Base-by-base conservation (phyloP, 2,888 invertebrate species). In the Imbricaverruca yamaguchii region DNA sequence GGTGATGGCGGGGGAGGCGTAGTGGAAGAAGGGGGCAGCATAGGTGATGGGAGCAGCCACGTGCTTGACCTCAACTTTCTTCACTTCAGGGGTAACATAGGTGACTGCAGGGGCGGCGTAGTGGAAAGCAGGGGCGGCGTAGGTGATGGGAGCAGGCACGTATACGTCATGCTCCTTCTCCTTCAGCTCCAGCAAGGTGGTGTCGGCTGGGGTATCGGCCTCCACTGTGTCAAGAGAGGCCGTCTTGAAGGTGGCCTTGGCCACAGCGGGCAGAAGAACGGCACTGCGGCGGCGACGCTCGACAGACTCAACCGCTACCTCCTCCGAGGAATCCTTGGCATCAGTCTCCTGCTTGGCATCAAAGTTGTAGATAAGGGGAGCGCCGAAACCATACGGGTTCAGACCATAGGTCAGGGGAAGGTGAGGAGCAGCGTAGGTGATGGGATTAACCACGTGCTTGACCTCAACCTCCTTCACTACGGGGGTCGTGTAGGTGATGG, bases 191-290 rank as follows among this genome's bases (percentile, higher is more conserved):
- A 82, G 57, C 74, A 81, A 80, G 69, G 81, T 81, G 80, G 82
- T 82, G 80, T 82, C 81, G 18, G 82, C 82, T 12, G 82, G 82
- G 23, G 82, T 82, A 74, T 80, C 81, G 21, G 82, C 82, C 21
- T 82, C 81, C 39, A 80, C 55, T n/a, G 79, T 65, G n/a, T 82
- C 82, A 53, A 74, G 74, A 18, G 80, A 59, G 81, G 85, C 84
- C 89, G 82, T 88, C 53, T 86, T 84, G 82, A 87, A 88, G 84
- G 89, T 88, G 83, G 88, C 87, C 18, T 85, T 85, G 82, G 85
- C 85, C 81, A 84, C 80, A 21, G 85, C 85, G n/a, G 85, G 85
- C 80, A 83, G 82, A 39, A 84, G 85, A 11, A 69, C 61, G 81
- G 82, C 79, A 69, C 74, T 57, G 59, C n/a, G 81, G n/a, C 78